These are phyloP conservation scores for Falcunculus frontatus DNA, from an alignment of 2,113 vertebrate species.

Conservation along the genomic window DNA sequence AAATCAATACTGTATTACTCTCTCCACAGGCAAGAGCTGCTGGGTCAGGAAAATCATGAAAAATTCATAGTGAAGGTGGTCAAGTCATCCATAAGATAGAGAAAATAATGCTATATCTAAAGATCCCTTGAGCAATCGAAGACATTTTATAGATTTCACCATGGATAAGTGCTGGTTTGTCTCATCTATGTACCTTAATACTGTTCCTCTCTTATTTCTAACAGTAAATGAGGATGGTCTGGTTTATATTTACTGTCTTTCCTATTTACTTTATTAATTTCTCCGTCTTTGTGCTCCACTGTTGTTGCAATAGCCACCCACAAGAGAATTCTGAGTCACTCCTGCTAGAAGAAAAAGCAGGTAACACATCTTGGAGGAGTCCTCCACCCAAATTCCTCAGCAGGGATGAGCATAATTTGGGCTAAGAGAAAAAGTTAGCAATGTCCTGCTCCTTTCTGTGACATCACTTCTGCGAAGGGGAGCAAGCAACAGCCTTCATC, in stretches of 20 bases:
- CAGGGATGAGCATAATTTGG: background rate
- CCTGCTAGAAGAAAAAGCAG: background rate
- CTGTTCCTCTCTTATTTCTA: constrained; percentile 69
- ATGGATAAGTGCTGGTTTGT: constrained; percentile 81
- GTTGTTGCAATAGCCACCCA: background rate
- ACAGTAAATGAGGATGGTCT: constrained; percentile 71
- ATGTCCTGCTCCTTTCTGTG: background rate
- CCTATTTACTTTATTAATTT: constrained; percentile 67
- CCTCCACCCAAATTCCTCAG: background rate
- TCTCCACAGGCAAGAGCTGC: constrained; percentile 82
- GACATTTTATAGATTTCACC: constrained; percentile 79
- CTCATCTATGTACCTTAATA: constrained; percentile 77
- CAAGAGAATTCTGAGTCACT: constrained; percentile 9
- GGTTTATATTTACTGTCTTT: constrained; percentile 71
- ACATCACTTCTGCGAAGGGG: background rate
- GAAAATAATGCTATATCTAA: constrained; percentile 79
- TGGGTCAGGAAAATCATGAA: constrained; percentile 85
- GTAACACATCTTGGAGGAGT: background rate
- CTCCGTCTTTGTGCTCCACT: constrained; percentile 22
- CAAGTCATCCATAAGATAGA: constrained; percentile 81
- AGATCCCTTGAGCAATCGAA: constrained; percentile 78
- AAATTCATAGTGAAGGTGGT: constrained; percentile 86
- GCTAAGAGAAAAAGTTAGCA: background rate
- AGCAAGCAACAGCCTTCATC: background rate
- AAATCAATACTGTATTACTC: constrained; percentile 84